phyloP scores from a whole-genome alignment of 2,888 invertebrate genomes.

The Pristionchus maxplancki region DNA sequence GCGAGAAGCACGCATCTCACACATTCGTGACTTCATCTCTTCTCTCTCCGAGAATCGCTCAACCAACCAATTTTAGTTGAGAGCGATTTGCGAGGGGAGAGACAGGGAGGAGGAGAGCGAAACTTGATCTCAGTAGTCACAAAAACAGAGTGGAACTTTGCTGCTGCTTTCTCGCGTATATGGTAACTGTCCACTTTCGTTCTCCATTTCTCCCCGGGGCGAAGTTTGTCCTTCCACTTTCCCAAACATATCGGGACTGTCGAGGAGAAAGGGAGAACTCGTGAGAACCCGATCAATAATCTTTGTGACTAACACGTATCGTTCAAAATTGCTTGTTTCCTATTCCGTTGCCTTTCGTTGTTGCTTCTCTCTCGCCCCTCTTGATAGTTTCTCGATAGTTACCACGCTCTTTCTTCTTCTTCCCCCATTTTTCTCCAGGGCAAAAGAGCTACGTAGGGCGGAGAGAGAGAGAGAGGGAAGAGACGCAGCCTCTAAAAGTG shows the following conservation, averaged over 20 bases:
- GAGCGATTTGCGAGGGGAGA: background rate
- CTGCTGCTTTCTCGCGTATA: too few species aligned
- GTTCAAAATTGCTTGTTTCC: background rate
- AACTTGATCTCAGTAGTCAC: conserved; percentile 16
- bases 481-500: conserved; percentile 38
- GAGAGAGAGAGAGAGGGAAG: conserved; percentile 14
- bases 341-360: background rate
- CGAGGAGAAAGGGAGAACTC: background rate
- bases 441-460: background rate
- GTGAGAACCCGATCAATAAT: conserved; percentile 14
- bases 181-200: background rate
- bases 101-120: background rate
- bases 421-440: background rate
- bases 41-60: background rate
- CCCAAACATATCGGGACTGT: conserved; percentile 24
- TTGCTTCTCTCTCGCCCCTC: background rate
- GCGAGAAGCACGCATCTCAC: background rate
- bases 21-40: conserved; percentile 19
- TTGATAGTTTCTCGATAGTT: conserved; percentile 7
- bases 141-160: background rate
- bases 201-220: background rate
- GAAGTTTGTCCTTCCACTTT: conserved; percentile 47
- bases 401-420: background rate
- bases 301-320: background rate
- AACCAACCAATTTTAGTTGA: conserved; percentile 6